Conservation (phyloP, 2,797 vertebrate species). For the Hoplostethus mediterraneus region DNA sequence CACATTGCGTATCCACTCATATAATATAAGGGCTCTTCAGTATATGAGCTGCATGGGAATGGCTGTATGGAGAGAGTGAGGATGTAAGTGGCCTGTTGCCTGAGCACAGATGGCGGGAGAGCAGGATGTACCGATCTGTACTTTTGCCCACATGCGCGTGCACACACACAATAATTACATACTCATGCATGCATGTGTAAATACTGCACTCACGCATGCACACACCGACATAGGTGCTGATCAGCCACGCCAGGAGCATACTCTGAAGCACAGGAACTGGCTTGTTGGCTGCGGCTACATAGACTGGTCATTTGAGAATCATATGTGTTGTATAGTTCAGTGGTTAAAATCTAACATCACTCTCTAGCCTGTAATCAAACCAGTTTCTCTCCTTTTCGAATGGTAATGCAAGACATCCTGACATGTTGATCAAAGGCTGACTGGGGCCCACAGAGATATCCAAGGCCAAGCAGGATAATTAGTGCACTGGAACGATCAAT, state of each 20-base stretch:
- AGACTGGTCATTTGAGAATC: conserved; percentile 32
- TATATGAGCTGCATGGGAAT: conserved; percentile 22
- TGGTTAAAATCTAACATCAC: conserved; percentile 19
- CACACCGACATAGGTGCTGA: conserved; percentile 41
- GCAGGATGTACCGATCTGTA: conserved; percentile 81
- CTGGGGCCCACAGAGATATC: conserved; percentile 69
- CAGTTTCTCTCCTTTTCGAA: conserved; percentile 6
- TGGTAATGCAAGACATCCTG: conserved; percentile 7
- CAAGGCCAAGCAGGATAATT: conserved; percentile 76
- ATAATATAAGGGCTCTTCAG: no score
- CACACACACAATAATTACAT: conserved; percentile 44
- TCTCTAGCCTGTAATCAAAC: conserved; percentile 17
- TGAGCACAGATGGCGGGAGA: conserved; percentile 86
- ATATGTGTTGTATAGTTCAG: conserved; percentile 27
- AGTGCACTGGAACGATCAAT: conserved; percentile 77
- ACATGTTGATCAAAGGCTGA: conserved; percentile 62
- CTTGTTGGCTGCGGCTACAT: conserved; percentile 5
- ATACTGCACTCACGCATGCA: conserved; percentile 51
- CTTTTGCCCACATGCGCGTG: conserved; percentile 67
- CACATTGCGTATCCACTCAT: no score
- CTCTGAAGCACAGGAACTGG: conserved; percentile 45
- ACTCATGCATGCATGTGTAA: conserved; percentile 70
- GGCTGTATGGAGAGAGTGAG: conserved; percentile 54
- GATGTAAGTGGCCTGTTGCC: conserved; percentile 74
- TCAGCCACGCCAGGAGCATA: conserved; percentile 54